Evolutionary conservation across 2,113 vertebrate species (phyloP).

Genomic region (Anser brachyrhynchus): DNA sequence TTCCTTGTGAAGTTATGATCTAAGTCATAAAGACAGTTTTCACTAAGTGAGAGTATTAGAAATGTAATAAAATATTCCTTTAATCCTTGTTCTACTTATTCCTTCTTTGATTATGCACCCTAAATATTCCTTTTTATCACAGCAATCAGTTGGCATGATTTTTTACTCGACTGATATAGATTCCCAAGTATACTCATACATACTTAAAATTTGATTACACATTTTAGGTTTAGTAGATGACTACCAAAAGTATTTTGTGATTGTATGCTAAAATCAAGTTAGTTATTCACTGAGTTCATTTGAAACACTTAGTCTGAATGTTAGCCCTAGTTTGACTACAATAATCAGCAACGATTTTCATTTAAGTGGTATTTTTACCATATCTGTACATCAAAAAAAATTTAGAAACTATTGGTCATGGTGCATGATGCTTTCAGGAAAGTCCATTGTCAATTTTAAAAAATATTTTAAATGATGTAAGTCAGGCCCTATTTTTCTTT

Average conservation of each 20-base stretch:
- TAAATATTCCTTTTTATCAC: constrained; percentile 46
- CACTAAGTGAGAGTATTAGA: neutral
- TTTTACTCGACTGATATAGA: neutral
- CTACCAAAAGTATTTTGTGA: neutral
- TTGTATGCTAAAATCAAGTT: neutral
- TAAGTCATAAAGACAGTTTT: neutral
- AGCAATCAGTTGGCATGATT: neutral
- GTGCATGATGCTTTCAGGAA: neutral
- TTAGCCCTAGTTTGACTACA: neutral
- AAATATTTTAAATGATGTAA: neutral
- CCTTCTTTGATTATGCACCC: neutral
- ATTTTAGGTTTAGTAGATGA: neutral
- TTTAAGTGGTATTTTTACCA: neutral
- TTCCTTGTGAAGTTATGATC: neutral
- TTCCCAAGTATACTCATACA: neutral
- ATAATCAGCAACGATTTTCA: neutral
- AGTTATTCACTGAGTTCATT: neutral
- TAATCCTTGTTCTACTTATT: constrained; percentile 39
- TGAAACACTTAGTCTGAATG: constrained; percentile 1
- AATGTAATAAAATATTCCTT: constrained; percentile 35
- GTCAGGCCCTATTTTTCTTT: neutral
- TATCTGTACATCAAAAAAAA: neutral
- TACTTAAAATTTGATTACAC: neutral
- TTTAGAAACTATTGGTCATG: neutral
- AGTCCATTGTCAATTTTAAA: neutral